phyloP scores from a whole-genome alignment of 2,888 invertebrate genomes.

The Drosophila siamana region DNA sequence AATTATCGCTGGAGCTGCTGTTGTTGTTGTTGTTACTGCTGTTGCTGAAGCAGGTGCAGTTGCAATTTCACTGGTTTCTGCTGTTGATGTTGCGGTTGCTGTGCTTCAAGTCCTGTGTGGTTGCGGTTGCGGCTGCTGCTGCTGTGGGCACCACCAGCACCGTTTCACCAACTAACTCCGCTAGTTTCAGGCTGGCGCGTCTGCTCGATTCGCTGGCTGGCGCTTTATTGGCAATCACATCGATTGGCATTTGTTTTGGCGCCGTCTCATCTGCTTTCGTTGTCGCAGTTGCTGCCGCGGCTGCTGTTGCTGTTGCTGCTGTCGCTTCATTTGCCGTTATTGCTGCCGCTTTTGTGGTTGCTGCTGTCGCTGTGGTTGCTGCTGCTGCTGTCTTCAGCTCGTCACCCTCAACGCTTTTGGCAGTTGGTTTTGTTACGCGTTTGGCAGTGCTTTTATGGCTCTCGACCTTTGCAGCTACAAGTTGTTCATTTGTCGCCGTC shows the following conservation, averaged over 20 bases:
- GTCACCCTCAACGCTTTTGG: conserved; percentile 55
- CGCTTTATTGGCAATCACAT: conserved; percentile 68
- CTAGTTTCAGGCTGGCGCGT: conserved; percentile 65
- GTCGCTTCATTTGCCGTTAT: conserved; percentile 29
- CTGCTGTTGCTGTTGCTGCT: conserved; percentile 38
- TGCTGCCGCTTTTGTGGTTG: conserved; percentile 19
- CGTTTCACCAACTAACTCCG: conserved; percentile 73
- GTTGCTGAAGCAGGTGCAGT: too few species aligned
- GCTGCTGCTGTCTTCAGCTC: conserved; percentile 44
- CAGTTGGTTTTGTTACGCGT: conserved; percentile 55
- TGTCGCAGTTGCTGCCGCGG: conserved; percentile 40
- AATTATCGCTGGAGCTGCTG: conserved; percentile 20
- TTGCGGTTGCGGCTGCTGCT: conserved; percentile 23
- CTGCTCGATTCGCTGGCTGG: conserved; percentile 69
- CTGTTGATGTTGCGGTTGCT: conserved; percentile 16
- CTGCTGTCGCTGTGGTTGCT: conserved; percentile 25
- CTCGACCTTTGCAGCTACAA: conserved; percentile 66
- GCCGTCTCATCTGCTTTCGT: conserved; percentile 31
- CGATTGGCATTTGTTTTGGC: conserved; percentile 48
- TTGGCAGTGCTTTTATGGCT: conserved; percentile 61
- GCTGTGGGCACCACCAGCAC: conserved; percentile 62
- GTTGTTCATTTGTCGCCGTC: conserved; percentile 64
- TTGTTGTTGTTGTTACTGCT: too few species aligned
- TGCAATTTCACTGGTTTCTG: background rate
- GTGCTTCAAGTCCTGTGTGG: conserved; percentile 35